Percentiles rank a stretch among this genome's conserved stretches.
phyloP scores from a whole-genome alignment of 2,888 invertebrate species.

The Hoplodrina blanda region DNA sequence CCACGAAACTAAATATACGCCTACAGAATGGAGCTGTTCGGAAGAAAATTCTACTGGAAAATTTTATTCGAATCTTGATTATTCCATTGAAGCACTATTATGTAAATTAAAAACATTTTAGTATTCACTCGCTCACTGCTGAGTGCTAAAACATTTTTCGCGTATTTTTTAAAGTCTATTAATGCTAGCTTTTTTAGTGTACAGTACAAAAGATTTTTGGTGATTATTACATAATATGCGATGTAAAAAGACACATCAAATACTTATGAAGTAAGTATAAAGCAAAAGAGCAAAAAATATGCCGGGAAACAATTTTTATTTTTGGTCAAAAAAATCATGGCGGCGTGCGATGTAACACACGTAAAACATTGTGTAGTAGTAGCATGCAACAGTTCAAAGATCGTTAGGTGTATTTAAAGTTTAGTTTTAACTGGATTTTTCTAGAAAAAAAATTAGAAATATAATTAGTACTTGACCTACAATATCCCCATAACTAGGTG shows the following conservation, averaged over 20 bases:
- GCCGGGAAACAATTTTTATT: too few species aligned
- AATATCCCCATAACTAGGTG: too few species aligned
- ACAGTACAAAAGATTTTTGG: constrained; percentile 14
- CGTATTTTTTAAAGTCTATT: constrained; percentile 32
- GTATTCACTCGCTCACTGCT: constrained; percentile 43
- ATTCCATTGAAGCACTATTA: constrained; percentile 54
- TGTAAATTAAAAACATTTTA: constrained; percentile 60
- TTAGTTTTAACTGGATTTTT: too few species aligned
- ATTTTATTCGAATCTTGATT: constrained; percentile 49
- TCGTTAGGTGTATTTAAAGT: too few species aligned
- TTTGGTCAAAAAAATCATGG: too few species aligned
- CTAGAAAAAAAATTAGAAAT: too few species aligned
- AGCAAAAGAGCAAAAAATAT: background rate
- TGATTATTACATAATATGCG: constrained; percentile 17
- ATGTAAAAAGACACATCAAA: too few species aligned
- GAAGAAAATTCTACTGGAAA: constrained; percentile 39
- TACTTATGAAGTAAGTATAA: too few species aligned
- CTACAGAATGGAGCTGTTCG: constrained; percentile 23
- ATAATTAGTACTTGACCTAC: too few species aligned
- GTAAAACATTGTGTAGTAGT: too few species aligned
- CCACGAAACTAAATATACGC: constrained; percentile 32
- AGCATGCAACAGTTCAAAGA: too few species aligned
- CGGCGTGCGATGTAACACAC: too few species aligned
- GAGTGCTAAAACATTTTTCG: constrained; percentile 45
- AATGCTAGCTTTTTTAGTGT: constrained; percentile 11